Evolutionary conservation across 2,888 invertebrate genomes (phyloP), one percentile per base, ranked within the genome.

Genomic region (Carpatolechia fugitivella): DNA sequence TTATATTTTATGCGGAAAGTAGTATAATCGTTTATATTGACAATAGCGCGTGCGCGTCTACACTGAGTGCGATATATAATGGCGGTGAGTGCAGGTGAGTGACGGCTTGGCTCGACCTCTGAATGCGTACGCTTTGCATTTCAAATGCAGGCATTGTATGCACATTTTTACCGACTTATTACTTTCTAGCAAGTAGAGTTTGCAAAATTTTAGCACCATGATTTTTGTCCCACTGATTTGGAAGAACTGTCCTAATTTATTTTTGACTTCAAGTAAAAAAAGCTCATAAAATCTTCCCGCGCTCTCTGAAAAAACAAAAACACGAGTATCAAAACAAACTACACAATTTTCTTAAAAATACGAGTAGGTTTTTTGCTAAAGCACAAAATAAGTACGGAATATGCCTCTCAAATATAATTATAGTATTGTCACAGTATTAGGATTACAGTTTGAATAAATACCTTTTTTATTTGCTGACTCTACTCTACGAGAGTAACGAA

Each of bases 121-220:
- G 76, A 74, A 78, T 80, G 80, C 77, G 65, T 68, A 72, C 78
- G 66, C 76, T 88, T 88, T 87, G 88, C 87, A 88, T 89, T 88
- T 85, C 87, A 88, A 88, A 88, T 89, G 70, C 73, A 75, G 62
- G 82, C 86, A 89, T 90, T 90, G 90, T 89, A 89, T 89, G 88
- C 89, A 89, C 89, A 89, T 89, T 88, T 89, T 87, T 88, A 86
- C 86, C 77, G 83, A 85, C 85, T 86, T 87, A 87, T 84, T 87
- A 85, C 87, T 83, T 71, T 80, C 80, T 75, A 76, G 71, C 68
- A 69, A 65, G 77, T 80, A 80, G 61, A 52, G 80, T 74, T 66
- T 29, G 78, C 75, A 78, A 49, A 56, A 46, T 52, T 61, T 59
- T 58, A 52, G 18, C 18, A 40, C 41, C 16, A 6, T 13, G 1